Evolutionary conservation across 2,113 vertebrate genomes (phyloP).

Genomic region (Serinus canaria): DNA sequence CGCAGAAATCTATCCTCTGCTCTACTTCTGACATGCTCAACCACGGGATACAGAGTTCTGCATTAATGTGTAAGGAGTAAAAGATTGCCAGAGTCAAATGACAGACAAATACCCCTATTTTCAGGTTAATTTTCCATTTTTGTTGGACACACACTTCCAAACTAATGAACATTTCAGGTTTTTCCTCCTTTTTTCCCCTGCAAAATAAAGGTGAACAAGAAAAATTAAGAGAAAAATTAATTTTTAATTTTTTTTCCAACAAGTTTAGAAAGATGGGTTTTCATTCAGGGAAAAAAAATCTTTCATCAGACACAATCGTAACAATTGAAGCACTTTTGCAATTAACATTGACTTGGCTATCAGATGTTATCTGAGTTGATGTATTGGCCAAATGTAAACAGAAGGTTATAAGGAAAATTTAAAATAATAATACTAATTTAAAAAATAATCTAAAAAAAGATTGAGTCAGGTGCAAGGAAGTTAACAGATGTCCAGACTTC

Average conservation of each 20-base stretch:
- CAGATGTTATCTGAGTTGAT: not conserved
- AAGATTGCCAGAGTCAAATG: not conserved
- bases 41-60: not conserved
- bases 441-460: not conserved
- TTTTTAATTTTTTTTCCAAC: not conserved
- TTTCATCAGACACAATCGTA: not conserved
- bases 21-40: not conserved
- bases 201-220: not conserved
- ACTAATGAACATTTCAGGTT: not conserved
- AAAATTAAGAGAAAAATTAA: accelerated
- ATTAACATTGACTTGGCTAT: not conserved
- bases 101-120: not conserved
- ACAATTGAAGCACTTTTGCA: not conserved
- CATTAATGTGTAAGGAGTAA: not conserved
- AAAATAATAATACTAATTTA: not conserved
- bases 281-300: not conserved
- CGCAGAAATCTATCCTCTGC: not conserved
- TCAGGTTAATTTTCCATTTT: not conserved
- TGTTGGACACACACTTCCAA: not conserved
- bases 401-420: not conserved
- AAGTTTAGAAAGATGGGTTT: not conserved
- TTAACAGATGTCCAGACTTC: not conserved
- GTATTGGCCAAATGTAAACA: not conserved
- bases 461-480: not conserved
- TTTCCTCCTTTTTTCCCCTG: not conserved